Evolutionary conservation across 2,113 vertebrate species (phyloP), one percentile per base, ranked within the genome.

Genomic region (Triplophysa siluroides): DNA sequence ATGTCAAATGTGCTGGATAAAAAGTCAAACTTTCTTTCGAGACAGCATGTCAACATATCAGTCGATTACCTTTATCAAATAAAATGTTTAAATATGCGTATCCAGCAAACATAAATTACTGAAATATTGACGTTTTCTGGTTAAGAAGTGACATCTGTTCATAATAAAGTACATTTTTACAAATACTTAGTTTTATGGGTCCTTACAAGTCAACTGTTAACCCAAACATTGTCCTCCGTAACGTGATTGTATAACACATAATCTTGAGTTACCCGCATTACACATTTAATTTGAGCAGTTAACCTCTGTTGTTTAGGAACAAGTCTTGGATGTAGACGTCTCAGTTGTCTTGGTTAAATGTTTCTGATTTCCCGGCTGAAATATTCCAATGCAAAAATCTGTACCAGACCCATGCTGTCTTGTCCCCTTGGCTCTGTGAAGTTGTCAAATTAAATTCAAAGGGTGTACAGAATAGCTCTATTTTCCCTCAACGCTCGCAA

Each of bases 361-460:
- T 29, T 75, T 63, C 72, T 75, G 38, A 75, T 14, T 61, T 54
- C 1, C 41, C 23, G 21, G 73, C 26, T 75, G 58, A 75, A 75
- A 47, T 26, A 63, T 63, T 47, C 43, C 41, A 63, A 63, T 63
- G 58, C 26, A 26, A 63, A 8, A 47, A 21, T 68, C 41, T 9
- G 50, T 54, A 23, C 54, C 47, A 71, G 72, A 63, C 41, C 2
- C 33, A 45, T 2, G 2, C 50, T 45, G 54, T 73, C 52, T 74
- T 29, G 21, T 67, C 50, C 78, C 64, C 21, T 65, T 29, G 63
- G 50, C 41, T 24, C 54, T 71, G 38, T 66, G 63, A 62, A 79
- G 61, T 65, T 68, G 19, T 78, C 26, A 50, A 75, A 61, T 83
- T 63, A 61, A 65, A 74, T 61, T 83, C 61, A 78, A 64, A 67